Percentiles rank a stretch among this genome's conserved stretches.
phyloP scores from a whole-genome alignment of 2,113 vertebrate species.

The Mixornis gularis region DNA sequence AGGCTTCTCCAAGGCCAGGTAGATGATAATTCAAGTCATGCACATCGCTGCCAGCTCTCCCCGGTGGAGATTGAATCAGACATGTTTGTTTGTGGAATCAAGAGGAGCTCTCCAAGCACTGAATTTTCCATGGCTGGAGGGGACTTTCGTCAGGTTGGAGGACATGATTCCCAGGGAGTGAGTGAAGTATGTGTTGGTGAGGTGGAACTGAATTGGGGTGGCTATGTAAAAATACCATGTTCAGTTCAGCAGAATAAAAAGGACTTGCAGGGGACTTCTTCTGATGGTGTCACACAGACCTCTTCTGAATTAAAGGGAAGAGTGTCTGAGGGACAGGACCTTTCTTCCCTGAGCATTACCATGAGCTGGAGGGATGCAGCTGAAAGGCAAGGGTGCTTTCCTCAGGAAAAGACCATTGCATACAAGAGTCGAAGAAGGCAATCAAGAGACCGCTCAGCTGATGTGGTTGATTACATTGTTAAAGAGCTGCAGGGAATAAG shows the following conservation, averaged over 20 bases:
- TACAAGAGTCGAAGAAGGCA: neutral
- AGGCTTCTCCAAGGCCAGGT: constrained; percentile 74
- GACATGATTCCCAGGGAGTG: neutral
- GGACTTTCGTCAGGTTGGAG: constrained; percentile 38
- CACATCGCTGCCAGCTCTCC: constrained; percentile 61
- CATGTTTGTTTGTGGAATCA: constrained; percentile 67
- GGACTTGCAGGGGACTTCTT: constrained; percentile 14
- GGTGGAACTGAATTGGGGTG: constrained; percentile 74
- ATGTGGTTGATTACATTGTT: constrained; percentile 90
- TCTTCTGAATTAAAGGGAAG: neutral
- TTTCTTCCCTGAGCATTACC: constrained; percentile 49
- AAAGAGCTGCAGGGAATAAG: constrained; percentile 95
- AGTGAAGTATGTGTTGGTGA: constrained; percentile 46
- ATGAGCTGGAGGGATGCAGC: constrained; percentile 63
- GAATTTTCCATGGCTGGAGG: constrained; percentile 44
- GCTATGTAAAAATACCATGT: constrained; percentile 50
- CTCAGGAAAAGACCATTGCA: neutral
- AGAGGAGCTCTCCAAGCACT: constrained; percentile 47
- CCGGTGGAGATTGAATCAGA: constrained; percentile 72
- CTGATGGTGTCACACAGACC: neutral
- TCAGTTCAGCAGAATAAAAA: constrained; percentile 52
- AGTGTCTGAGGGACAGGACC: constrained; percentile 44
- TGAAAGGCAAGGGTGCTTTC: constrained; percentile 46
- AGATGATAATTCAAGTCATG: constrained; percentile 59
- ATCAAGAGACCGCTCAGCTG: constrained; percentile 64